phyloP scores from a whole-genome alignment of 2,113 vertebrate species.

The Heteronetta atricapilla region DNA sequence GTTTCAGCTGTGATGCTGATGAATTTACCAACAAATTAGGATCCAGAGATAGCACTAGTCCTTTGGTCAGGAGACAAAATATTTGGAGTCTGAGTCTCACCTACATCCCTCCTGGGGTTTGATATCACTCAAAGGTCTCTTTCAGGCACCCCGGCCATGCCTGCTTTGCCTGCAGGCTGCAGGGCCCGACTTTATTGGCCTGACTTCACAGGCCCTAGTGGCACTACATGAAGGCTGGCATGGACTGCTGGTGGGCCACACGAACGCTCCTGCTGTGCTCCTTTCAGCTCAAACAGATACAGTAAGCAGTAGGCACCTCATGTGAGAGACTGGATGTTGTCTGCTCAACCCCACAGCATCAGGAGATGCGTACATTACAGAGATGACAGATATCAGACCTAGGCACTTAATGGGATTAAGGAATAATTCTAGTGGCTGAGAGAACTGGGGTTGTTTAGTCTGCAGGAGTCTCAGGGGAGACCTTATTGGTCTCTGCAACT shows the following conservation, averaged over 20 bases:
- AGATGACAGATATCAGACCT: not conserved
- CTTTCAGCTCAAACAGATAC: fast-evolving
- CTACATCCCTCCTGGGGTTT: not conserved
- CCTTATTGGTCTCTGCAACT: no score
- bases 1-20: not conserved
- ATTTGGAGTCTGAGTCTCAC: not conserved
- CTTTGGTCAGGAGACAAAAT: not conserved
- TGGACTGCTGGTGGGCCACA: not conserved
- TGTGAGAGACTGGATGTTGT: not conserved
- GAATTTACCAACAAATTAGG: not conserved
- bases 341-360: not conserved
- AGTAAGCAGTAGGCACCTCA: not conserved
- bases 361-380: fast-evolving
- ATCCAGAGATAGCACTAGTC: not conserved
- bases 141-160: not conserved
- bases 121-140: not conserved
- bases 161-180: not conserved
- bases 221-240: not conserved
- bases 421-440: not conserved
- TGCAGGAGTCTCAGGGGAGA: no score
- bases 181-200: no score
- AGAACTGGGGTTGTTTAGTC: no score
- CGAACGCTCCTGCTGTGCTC: not conserved
- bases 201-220: no score
- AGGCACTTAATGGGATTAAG: not conserved